phyloP scores from a whole-genome alignment of 92 coral and sea anemone genomes.

The Heteractis magnifica region DNA sequence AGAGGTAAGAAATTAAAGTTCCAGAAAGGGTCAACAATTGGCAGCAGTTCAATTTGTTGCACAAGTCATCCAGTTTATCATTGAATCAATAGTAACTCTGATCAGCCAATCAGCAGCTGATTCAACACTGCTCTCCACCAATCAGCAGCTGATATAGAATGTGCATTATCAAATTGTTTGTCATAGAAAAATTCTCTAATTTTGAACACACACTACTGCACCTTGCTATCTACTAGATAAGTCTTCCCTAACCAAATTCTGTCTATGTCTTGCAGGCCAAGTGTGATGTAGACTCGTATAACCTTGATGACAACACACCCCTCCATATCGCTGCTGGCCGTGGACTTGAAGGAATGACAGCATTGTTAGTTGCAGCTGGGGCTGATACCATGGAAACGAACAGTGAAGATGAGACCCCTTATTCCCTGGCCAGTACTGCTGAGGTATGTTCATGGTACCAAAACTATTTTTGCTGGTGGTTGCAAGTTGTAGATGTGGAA shows the following conservation, averaged over 20 bases:
- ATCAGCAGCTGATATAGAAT: too few species aligned
- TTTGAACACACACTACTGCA: background rate
- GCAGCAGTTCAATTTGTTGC: too few species aligned
- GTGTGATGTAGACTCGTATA: slow-evolving; percentile 67
- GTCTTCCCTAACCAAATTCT: background rate
- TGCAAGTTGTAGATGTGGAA: too few species aligned
- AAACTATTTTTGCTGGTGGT: background rate
- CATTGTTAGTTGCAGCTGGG: slow-evolving; percentile 86
- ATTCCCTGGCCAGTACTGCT: slow-evolving; percentile 71
- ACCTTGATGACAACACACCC: slow-evolving; percentile 79
- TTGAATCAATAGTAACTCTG: too few species aligned
- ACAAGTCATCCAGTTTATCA: too few species aligned
- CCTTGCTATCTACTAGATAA: background rate
- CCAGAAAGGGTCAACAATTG: too few species aligned
- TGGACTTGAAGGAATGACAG: slow-evolving; percentile 83
- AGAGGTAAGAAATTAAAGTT: slow-evolving; percentile 49
- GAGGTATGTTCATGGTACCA: slow-evolving; percentile 47
- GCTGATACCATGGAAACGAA: slow-evolving; percentile 71
- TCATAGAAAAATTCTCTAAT: too few species aligned
- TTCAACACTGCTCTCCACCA: too few species aligned
- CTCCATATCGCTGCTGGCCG: slow-evolving; percentile 82
- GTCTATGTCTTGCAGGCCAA: slow-evolving; percentile 46
- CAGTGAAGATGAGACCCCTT: slow-evolving; percentile 82
- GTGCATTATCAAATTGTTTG: too few species aligned
- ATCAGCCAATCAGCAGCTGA: too few species aligned